Conservation (phyloP, 1,140 invertebrate genomes). For the Fopius arisanus region DNA sequence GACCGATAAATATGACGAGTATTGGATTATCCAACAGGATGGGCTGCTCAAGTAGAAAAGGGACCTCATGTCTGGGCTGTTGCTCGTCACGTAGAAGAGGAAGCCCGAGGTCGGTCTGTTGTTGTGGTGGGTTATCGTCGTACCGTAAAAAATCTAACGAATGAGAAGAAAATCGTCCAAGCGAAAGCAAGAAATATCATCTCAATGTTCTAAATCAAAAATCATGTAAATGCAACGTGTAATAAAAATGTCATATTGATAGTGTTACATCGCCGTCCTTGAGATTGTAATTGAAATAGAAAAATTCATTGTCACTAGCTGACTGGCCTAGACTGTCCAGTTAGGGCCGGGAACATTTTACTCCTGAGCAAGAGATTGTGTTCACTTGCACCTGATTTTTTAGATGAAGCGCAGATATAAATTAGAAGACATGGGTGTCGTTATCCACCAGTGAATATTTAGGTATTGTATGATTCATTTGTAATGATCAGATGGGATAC, state of each 20-base stretch:
- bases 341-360: too few relatives aligned
- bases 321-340: too few relatives aligned
- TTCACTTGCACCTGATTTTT: too few relatives aligned
- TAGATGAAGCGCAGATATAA: too few relatives aligned
- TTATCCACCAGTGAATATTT: not conserved
- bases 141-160: constrained; percentile 23
- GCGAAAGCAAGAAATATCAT: too few relatives aligned
- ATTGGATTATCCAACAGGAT: too few relatives aligned
- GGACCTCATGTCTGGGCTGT: not conserved
- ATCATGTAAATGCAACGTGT: not conserved
- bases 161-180: constrained; percentile 4
- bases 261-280: constrained; percentile 33
- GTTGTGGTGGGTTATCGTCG: constrained; percentile 19
- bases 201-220: not conserved
- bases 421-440: too few relatives aligned
- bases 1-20: constrained; percentile 8
- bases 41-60: not conserved
- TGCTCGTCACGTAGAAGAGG: constrained; percentile 15
- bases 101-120: constrained; percentile 6
- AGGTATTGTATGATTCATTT: not conserved
- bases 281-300: constrained; percentile 16
- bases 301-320: too few relatives aligned
- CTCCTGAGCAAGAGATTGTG: too few relatives aligned
- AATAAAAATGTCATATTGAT: constrained; percentile 14
- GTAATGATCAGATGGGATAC: not conserved